phyloP scores from a whole-genome alignment of 2,113 vertebrate genomes.

The Puntigrus tetrazona region DNA sequence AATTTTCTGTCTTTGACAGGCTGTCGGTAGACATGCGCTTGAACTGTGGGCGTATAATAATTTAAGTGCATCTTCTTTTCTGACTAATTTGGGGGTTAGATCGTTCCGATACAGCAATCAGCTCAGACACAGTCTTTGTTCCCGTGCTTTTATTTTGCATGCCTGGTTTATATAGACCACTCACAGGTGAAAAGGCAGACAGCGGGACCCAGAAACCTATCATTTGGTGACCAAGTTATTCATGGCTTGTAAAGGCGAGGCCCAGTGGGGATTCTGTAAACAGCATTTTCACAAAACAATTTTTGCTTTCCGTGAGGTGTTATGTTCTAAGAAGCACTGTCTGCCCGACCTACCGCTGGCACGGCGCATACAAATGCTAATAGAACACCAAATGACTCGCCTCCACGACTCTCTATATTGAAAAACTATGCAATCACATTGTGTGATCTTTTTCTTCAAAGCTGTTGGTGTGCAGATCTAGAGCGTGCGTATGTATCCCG shows the following conservation, averaged over 20 bases:
- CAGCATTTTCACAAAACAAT: constrained; percentile 52
- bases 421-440: constrained; percentile 45
- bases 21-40: background rate
- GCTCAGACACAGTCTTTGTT: constrained; percentile 3
- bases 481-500: background rate
- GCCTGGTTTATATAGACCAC: constrained; percentile 24
- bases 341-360: constrained; percentile 36
- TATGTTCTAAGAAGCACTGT: constrained; percentile 47
- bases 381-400: constrained; percentile 43
- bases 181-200: constrained; percentile 51
- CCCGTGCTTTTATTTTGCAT: constrained; percentile 20
- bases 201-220: constrained; percentile 33
- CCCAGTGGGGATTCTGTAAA: constrained; percentile 47
- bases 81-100: background rate
- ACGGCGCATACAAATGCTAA: constrained; percentile 43
- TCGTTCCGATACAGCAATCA: background rate
- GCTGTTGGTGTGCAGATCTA: background rate
- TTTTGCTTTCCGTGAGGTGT: constrained; percentile 43
- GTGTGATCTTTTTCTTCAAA: constrained; percentile 20
- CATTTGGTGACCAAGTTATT: constrained; percentile 56
- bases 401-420: constrained; percentile 29
- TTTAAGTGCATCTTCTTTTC: background rate
- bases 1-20: background rate
- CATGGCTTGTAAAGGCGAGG: constrained; percentile 47
- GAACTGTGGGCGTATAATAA: background rate